Evolutionary conservation across 2,113 vertebrate species (phyloP).

Genomic region (Toxotes chatareus): DNA sequence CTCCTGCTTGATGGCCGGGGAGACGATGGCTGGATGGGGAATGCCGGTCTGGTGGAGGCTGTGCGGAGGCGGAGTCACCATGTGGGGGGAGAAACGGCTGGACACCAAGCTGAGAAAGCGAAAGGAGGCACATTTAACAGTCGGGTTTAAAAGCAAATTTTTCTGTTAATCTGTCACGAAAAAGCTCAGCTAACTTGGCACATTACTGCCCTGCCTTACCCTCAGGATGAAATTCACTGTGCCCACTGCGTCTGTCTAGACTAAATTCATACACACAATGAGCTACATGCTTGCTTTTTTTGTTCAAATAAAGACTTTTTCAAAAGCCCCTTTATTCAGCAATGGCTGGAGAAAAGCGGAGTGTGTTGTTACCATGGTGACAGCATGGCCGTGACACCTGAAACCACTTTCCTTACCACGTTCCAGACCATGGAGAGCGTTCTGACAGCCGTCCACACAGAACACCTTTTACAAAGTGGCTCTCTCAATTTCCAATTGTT

Average conservation of each 20-base stretch:
- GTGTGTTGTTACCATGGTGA: slow-evolving; percentile 82
- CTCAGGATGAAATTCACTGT: slow-evolving; percentile 35
- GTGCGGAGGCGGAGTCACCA: slow-evolving; percentile 91
- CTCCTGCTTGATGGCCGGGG: slow-evolving; percentile 96
- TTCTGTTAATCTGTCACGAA: slow-evolving; percentile 26
- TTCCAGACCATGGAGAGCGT: slow-evolving; percentile 71
- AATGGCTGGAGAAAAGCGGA: slow-evolving; percentile 72
- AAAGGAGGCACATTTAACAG: slow-evolving; percentile 33
- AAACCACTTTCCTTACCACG: slow-evolving; percentile 77
- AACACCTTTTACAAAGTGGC: slow-evolving; percentile 75
- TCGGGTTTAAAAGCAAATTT: not conserved
- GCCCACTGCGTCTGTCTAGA: slow-evolving; percentile 66
- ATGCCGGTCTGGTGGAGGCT: slow-evolving; percentile 95
- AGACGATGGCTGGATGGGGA: slow-evolving; percentile 96
- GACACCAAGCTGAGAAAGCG: slow-evolving; percentile 90
- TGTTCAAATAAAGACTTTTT: slow-evolving; percentile 81
- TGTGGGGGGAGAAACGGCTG: slow-evolving; percentile 95
- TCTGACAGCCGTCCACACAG: slow-evolving; percentile 69
- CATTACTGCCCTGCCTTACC: slow-evolving; percentile 14
- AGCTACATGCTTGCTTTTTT: slow-evolving; percentile 68
- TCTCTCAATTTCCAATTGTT: slow-evolving; percentile 62
- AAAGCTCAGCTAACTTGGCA: slow-evolving; percentile 40
- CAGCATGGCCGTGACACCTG: slow-evolving; percentile 76
- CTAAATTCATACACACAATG: slow-evolving; percentile 68
- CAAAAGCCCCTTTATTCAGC: slow-evolving; percentile 81